phyloP scores from a whole-genome alignment of 1,140 invertebrate genomes.

The Dryas iulia region DNA sequence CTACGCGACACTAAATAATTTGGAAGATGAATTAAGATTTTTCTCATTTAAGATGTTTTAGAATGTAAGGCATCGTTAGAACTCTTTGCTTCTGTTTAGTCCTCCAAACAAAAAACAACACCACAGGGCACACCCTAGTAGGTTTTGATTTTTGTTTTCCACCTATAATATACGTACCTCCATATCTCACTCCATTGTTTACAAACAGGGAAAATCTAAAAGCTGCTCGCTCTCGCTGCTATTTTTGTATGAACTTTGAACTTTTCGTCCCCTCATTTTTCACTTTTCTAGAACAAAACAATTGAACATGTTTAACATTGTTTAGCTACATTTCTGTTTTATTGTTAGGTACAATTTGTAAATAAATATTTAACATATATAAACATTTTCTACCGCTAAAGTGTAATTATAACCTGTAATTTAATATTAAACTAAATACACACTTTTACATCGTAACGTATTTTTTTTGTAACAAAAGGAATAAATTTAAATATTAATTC shows the following conservation, averaged over 20 bases:
- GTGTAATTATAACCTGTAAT: no score
- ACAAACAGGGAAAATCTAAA: background rate
- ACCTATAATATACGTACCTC: background rate
- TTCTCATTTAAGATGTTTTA: no score
- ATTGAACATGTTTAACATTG: background rate
- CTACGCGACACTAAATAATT: no score
- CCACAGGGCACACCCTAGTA: background rate
- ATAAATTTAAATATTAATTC: background rate
- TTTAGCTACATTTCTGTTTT: background rate
- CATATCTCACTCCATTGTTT: background rate
- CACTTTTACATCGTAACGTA: no score
- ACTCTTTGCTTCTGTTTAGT: background rate
- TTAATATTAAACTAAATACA: no score
- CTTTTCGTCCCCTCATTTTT: background rate
- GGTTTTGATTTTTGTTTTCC: background rate
- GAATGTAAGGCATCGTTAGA: no score
- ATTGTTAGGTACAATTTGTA: background rate
- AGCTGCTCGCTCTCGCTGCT: background rate
- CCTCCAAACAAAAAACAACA: no score
- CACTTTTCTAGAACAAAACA: background rate
- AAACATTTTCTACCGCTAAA: no score
- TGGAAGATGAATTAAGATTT: no score
- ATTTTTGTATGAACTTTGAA: conserved; percentile 3
- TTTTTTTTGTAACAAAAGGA: background rate
- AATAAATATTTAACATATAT: no score